Base-by-base conservation (phyloP, 2,888 invertebrate genomes). In the Dynastes tityus region DNA sequence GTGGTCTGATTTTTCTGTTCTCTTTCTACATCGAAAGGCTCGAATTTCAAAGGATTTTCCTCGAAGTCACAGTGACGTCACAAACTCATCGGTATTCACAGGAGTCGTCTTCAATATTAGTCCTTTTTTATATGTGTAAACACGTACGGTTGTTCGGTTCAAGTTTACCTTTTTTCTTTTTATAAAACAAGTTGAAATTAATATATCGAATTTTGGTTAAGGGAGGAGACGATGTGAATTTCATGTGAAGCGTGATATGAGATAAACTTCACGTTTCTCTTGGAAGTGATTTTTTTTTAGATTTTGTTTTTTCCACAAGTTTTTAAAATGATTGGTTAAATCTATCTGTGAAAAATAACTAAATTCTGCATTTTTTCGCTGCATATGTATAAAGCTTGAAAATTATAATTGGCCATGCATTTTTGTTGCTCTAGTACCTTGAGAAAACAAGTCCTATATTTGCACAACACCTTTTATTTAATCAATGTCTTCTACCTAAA, bases 11-110 rank as follows among this genome's bases (percentile, higher is more conserved):
- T 61, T 74, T 27, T 61, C 45, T 27, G 22, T 58, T 45, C 16
- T 5, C 22, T n/a, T 58, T 61, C 16, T 45, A 1, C 16, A n/a
- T 29, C 27, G 5, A 74, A 11, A 27, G 29, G 49, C 6, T 11
- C n/a, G 22, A 61, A 58, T 63, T 61, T 61, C 37, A 16, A 13
- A 0, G 11, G 29, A 51, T 68, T 51, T 22, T 29, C 11, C 27
- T 64, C 45, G 32, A 16, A 32, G 76, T 67, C 67, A 67, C 78
- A 32, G 63, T 65, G 71, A 63, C 73, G 78, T 65, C 77, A 16
- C 27, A 83, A 85, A 85, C 84, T 83, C 82, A 82, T 81, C 61
- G 73, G 61, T 61, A 74, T 74, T 74, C 82, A 82, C 78, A 63
- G 37, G 71, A 63, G 55, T 77, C 63, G 63, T 53, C 16, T 77